These are phyloP conservation scores for Malaclemys terrapin DNA, from an alignment of 2,113 vertebrate genomes.

Conservation along the genomic window DNA sequence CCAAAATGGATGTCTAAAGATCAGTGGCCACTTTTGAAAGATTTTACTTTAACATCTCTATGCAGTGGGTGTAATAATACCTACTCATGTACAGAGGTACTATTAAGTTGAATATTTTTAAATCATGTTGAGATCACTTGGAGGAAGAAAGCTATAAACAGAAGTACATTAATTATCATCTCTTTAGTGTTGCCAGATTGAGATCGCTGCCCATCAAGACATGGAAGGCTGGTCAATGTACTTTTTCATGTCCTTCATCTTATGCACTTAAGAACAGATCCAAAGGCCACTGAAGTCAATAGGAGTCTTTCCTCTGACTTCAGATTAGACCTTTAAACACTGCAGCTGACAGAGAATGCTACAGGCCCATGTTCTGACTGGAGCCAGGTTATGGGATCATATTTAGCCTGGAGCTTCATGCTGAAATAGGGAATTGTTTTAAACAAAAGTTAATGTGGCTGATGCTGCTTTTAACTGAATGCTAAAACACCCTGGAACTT, in stretches of 20 bases:
- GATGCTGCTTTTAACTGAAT: slow-evolving; percentile 64
- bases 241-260: not conserved
- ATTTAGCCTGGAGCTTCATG: slow-evolving; percentile 24
- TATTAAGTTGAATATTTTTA: not conserved
- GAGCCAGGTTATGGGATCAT: slow-evolving; percentile 18
- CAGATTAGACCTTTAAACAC: not conserved
- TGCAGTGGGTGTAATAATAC: not conserved
- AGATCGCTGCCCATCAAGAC: not conserved
- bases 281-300: slow-evolving; percentile 20
- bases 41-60: not conserved
- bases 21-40: not conserved
- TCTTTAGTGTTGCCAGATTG: not conserved
- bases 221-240: not conserved
- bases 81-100: not conserved
- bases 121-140: not conserved
- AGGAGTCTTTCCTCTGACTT: slow-evolving; percentile 22
- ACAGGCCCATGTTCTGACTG: not conserved
- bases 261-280: not conserved
- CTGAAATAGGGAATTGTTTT: slow-evolving; percentile 63
- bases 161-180: not conserved
- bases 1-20: not conserved
- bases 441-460: slow-evolving; percentile 25
- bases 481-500: slow-evolving; percentile 57
- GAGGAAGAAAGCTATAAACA: not conserved
- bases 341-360: not conserved